Conservation (phyloP, 2,888 invertebrate genomes). For the Dasysyrphus tricinctus region DNA sequence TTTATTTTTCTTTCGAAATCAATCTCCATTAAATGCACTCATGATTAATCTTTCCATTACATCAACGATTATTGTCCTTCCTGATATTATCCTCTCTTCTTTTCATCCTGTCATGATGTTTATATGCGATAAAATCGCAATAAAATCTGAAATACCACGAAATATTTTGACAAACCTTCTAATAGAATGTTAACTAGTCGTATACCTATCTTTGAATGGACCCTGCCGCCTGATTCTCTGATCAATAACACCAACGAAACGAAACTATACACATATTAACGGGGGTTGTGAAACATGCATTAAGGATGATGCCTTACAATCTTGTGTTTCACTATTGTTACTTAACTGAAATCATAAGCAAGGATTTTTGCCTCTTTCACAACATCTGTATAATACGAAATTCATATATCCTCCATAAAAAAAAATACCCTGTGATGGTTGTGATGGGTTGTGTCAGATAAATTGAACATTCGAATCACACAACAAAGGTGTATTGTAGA, state of each 20-base stretch:
- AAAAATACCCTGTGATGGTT: neutral
- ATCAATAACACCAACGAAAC: conserved; percentile 3
- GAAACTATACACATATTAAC: neutral
- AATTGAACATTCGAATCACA: conserved; percentile 27
- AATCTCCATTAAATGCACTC: conserved; percentile 38
- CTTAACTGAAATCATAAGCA: conserved; percentile 49
- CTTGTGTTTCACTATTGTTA: conserved; percentile 45
- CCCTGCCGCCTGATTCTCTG: neutral
- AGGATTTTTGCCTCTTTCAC: conserved; percentile 14
- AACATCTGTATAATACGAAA: conserved; percentile 47
- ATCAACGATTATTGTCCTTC: conserved; percentile 7
- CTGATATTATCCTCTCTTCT: conserved; percentile 10
- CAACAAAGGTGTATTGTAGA: conserved; percentile 19
- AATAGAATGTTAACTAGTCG: conserved; percentile 65
- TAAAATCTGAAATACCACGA: conserved; percentile 36
- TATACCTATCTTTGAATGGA: conserved; percentile 27
- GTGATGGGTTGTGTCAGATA: conserved; percentile 13
- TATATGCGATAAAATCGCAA: conserved; percentile 65
- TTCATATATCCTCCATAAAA: neutral
- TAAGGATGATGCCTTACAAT: conserved; percentile 8
- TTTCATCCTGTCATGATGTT: conserved; percentile 27
- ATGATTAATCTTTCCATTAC: conserved; percentile 13
- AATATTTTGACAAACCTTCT: conserved; percentile 71
- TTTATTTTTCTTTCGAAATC: conserved; percentile 49
- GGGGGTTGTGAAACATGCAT: neutral